Conservation (phyloP, 2,888 invertebrate genomes). For the Argynnis bischoffii region DNA sequence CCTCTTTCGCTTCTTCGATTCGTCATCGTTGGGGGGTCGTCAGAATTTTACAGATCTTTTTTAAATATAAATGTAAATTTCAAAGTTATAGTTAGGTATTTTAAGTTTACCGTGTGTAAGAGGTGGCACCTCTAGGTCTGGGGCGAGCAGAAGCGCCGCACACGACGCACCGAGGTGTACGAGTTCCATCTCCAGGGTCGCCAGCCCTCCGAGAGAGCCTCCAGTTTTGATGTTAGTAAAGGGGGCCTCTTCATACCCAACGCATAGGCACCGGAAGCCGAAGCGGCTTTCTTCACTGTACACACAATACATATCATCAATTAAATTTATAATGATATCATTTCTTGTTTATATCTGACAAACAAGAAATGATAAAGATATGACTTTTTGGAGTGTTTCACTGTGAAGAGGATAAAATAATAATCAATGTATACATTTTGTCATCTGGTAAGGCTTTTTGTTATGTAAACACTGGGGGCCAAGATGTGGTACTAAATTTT, state of each 20-base stretch:
- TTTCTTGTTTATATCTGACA: not conserved
- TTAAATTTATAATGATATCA: too few relatives aligned
- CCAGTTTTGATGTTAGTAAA: conserved; percentile 57
- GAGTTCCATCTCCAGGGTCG: conserved; percentile 93
- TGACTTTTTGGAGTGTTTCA: too few relatives aligned
- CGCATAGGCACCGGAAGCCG: conserved; percentile 90
- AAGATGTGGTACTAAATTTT: not conserved
- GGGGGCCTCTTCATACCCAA: conserved; percentile 90
- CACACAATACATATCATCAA: too few relatives aligned
- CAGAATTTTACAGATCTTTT: too few relatives aligned
- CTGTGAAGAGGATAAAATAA: too few relatives aligned
- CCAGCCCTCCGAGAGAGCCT: conserved; percentile 84
- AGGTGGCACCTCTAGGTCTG: conserved; percentile 68
- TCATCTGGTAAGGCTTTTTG: too few relatives aligned
- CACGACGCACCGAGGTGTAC: conserved; percentile 95
- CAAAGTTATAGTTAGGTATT: too few relatives aligned
- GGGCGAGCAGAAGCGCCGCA: conserved; percentile 92
- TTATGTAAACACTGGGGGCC: not conserved
- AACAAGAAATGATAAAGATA: not conserved
- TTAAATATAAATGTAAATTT: too few relatives aligned
- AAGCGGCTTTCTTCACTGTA: conserved; percentile 66
- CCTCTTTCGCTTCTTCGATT: too few relatives aligned
- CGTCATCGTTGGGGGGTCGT: too few relatives aligned
- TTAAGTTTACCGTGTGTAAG: conserved; percentile 49
- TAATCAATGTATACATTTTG: too few relatives aligned